Conservation (phyloP, 2,797 vertebrate species). For the Zalophus californianus region DNA sequence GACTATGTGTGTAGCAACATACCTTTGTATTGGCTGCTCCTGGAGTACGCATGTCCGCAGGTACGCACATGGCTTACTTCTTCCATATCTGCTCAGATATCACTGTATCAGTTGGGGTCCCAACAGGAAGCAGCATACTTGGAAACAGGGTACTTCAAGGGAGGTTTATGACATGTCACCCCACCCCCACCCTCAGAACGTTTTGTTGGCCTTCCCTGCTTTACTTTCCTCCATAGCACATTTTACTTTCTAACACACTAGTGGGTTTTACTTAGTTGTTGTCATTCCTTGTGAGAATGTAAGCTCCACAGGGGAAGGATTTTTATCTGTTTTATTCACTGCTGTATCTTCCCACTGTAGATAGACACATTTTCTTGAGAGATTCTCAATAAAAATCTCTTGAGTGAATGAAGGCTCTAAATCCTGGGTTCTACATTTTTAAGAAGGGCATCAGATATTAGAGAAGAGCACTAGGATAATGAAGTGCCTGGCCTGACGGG, state of each 20-base stretch:
- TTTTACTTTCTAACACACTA: neutral
- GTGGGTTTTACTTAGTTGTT: neutral
- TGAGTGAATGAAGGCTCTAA: neutral
- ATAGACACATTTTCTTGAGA: neutral
- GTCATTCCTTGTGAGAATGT: neutral
- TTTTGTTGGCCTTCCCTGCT: neutral
- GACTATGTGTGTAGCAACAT: neutral
- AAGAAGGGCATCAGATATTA: neutral
- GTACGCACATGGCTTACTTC: neutral
- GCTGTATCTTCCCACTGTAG: neutral
- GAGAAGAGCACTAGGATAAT: neutral
- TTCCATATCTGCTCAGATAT: neutral
- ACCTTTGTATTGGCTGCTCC: neutral
- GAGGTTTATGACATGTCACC: neutral
- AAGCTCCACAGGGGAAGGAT: neutral
- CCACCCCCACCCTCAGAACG: neutral
- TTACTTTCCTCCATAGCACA: neutral
- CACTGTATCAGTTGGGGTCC: neutral
- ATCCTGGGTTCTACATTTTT: neutral
- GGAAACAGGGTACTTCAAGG: neutral
- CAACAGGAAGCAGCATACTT: neutral
- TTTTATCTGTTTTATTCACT: neutral
- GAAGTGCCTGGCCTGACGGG: neutral
- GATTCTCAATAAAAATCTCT: neutral
- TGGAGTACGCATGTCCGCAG: neutral